phyloP scores from a whole-genome alignment of 23 tunicate species.

The Ascidia mentula region DNA sequence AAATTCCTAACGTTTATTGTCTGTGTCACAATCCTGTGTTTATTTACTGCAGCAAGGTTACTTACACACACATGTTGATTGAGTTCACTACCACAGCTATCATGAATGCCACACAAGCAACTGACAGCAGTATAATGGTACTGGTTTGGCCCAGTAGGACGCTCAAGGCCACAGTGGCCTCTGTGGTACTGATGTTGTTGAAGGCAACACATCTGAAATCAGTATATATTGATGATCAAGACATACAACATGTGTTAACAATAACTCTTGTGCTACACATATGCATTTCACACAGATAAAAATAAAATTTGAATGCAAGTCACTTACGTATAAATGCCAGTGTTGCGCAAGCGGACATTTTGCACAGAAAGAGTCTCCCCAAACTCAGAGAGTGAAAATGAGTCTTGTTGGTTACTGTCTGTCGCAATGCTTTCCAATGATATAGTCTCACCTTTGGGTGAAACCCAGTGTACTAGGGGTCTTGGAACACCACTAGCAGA shows the following conservation, averaged over 20 bases:
- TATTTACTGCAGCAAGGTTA: no score
- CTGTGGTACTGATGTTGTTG: slow-evolving; percentile 27
- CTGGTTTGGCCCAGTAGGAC: slow-evolving; percentile 49
- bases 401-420: background rate
- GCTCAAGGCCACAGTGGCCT: slow-evolving; percentile 34
- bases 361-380: slow-evolving; percentile 60
- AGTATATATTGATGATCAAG: background rate
- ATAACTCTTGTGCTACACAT: background rate
- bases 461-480: slow-evolving; percentile 44
- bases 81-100: slow-evolving; percentile 70
- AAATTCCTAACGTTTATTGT: no score
- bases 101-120: slow-evolving; percentile 67
- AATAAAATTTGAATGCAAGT: background rate
- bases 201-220: slow-evolving; percentile 63
- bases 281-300: background rate
- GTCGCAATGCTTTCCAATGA: slow-evolving; percentile 17
- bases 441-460: slow-evolving; percentile 42
- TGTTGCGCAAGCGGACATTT: slow-evolving; percentile 46
- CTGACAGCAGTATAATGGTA: slow-evolving; percentile 60
- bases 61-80: slow-evolving; percentile 84
- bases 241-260: background rate
- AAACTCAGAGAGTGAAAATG: slow-evolving; percentile 30
- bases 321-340: slow-evolving; percentile 67
- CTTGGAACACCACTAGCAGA: slow-evolving; percentile 36
- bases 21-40: no score